Base-by-base conservation (phyloP, 2,888 invertebrate genomes). In the Sinotaia quadrata region DNA sequence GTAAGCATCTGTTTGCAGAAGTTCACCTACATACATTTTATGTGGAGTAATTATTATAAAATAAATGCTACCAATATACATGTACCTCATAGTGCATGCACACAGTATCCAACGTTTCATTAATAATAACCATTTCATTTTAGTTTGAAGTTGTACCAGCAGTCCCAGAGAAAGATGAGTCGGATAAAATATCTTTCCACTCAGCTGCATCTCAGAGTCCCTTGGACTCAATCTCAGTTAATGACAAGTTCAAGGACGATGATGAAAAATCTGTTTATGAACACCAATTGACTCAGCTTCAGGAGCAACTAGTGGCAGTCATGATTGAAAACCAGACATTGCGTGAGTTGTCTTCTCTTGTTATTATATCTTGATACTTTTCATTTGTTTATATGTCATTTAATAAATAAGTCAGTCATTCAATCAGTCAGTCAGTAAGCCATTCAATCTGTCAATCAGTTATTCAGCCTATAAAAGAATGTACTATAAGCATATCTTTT, bases 321-420 rank as follows among this genome's bases (percentile, higher is more conserved):
- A 87, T 85, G 84, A 84, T 88, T 33, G 87, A 88, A 68, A 87
- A 87, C 74, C 84, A 87, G 70, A 79, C 76, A 49, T 71, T 87
- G 10, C 75, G 87, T 87, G 73, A 76, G 81, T 73, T 2, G 29
- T 27, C 54, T 54, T 54, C 3, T 2, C 4, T 54, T 33, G 1
- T 2, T 54, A n/a, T 18, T 7, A 8, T 10, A 15, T 7, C 33
- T 21, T 7, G 5, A 21, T 36, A 34, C 7, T 21, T 34, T 2
- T 31, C 18, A 21, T 18, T 36, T 36, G 1, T 4, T 18, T 21
- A n/a, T 21, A 31, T 29, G 10, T 27, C 15, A 57, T 29, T 57
- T 24, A 57, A 57, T 27, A 10, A 1, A 18, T 57, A 31, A 33
- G 12, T 33, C 24, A 27, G 41, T 41, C 18, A n/a, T 41, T 41